phyloP scores from a whole-genome alignment of 2,797 vertebrate species.

The Harpagifer antarcticus region DNA sequence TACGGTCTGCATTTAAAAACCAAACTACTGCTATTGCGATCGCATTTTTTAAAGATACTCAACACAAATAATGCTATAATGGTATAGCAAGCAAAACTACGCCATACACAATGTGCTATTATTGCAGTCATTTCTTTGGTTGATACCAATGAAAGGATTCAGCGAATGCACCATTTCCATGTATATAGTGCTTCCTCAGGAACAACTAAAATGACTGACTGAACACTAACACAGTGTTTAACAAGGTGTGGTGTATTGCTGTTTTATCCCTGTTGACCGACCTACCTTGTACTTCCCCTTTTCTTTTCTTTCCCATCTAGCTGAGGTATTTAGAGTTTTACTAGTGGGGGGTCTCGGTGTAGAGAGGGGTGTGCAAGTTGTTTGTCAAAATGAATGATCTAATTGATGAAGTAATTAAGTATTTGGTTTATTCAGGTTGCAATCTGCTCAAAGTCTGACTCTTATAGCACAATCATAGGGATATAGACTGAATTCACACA shows the following conservation, averaged over 20 bases:
- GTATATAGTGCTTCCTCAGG: slow-evolving; percentile 36
- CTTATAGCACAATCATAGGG: slow-evolving; percentile 53
- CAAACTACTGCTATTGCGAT: too few species aligned
- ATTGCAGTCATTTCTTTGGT: too few species aligned
- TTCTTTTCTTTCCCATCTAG: slow-evolving; percentile 15
- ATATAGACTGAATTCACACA: slow-evolving; percentile 49
- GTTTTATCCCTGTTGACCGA: slow-evolving; percentile 53
- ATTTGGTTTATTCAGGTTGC: slow-evolving; percentile 40
- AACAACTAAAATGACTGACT: slow-evolving; percentile 59
- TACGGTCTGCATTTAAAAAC: too few species aligned
- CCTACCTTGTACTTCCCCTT: slow-evolving; percentile 24
- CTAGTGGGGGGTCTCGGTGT: neutral
- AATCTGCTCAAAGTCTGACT: slow-evolving; percentile 54
- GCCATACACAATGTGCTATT: too few species aligned
- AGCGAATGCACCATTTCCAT: too few species aligned
- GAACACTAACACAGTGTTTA: slow-evolving; percentile 66
- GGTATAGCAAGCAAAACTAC: too few species aligned
- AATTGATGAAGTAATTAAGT: slow-evolving; percentile 48
- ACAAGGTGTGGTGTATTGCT: slow-evolving; percentile 48
- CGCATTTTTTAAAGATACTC: too few species aligned
- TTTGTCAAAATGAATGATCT: slow-evolving; percentile 46
- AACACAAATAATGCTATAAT: too few species aligned
- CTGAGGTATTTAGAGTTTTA: slow-evolving; percentile 30
- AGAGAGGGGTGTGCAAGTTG: neutral
- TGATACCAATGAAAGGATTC: too few species aligned